A percentile compares a stretch with the other conserved stretches of the same genome.
Conservation (phyloP, 2,888 invertebrate genomes). For the Pharmacophagus antenor region DNA sequence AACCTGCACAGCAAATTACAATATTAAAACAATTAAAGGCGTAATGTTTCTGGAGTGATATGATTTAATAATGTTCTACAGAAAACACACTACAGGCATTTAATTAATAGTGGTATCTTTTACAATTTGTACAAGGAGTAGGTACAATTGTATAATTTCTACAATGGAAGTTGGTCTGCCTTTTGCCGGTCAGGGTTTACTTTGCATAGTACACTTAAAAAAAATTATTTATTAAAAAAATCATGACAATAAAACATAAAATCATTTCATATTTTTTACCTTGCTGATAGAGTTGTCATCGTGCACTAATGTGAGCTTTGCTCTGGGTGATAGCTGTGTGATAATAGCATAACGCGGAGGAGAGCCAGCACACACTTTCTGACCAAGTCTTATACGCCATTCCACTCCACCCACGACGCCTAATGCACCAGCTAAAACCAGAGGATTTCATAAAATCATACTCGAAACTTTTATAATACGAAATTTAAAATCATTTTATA, state of each 20-base stretch:
- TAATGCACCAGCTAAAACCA: constrained; percentile 64
- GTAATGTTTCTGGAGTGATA: too few species aligned
- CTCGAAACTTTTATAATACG: not conserved
- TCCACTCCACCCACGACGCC: constrained; percentile 74
- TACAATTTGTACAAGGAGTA: too few species aligned
- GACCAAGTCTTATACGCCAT: constrained; percentile 68
- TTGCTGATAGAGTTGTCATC: constrained; percentile 67
- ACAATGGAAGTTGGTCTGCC: too few species aligned
- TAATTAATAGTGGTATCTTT: too few species aligned
- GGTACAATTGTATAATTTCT: too few species aligned
- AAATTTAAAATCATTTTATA: not conserved
- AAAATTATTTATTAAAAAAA: not conserved
- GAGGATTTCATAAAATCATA: not conserved
- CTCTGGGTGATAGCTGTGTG: constrained; percentile 66
- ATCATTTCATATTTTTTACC: too few species aligned
- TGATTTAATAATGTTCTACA: too few species aligned
- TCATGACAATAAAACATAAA: too few species aligned
- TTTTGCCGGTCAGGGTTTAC: too few species aligned
- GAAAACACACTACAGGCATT: too few species aligned
- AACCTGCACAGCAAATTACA: constrained; percentile 43
- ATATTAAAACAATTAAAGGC: not conserved
- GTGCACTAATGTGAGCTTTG: constrained; percentile 64
- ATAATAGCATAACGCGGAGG: constrained; percentile 65
- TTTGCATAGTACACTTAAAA: too few species aligned
- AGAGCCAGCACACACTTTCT: constrained; percentile 59